Percentiles rank a stretch among this genome's conserved stretches.
These are phyloP conservation scores for Microcebus murinus DNA, from an alignment of 2,113 vertebrate genomes.

Conservation along the genomic window DNA sequence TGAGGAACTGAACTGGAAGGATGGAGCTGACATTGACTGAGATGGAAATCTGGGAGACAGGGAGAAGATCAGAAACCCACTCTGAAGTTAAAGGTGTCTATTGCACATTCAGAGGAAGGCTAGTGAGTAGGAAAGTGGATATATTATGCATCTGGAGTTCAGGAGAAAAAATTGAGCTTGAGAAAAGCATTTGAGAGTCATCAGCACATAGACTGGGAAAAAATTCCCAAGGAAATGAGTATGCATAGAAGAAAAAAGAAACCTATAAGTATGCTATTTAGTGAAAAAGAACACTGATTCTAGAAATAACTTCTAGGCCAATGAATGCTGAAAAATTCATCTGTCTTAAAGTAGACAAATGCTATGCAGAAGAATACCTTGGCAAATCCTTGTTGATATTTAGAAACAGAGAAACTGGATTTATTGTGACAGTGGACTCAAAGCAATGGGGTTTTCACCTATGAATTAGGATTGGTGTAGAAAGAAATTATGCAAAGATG, in stretches of 20 bases:
- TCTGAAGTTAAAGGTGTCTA: not conserved
- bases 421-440: not conserved
- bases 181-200: not conserved
- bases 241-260: not conserved
- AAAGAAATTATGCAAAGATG: not conserved
- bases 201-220: not conserved
- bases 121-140: not conserved
- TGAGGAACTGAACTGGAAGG: not conserved
- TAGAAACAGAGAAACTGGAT: not conserved
- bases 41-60: not conserved
- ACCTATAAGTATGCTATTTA: not conserved
- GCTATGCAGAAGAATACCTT: not conserved
- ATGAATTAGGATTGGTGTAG: not conserved
- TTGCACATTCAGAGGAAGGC: not conserved
- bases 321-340: not conserved
- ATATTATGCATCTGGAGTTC: not conserved
- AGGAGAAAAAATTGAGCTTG: not conserved
- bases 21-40: not conserved
- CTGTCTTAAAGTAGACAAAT: not conserved
- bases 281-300: not conserved
- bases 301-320: not conserved
- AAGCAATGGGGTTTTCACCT: not conserved
- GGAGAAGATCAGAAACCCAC: not conserved
- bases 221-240: not conserved
- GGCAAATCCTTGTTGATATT: not conserved